Evolutionary conservation across 2,113 vertebrate species (phyloP).

Genomic region (Antennarius striatus): DNA sequence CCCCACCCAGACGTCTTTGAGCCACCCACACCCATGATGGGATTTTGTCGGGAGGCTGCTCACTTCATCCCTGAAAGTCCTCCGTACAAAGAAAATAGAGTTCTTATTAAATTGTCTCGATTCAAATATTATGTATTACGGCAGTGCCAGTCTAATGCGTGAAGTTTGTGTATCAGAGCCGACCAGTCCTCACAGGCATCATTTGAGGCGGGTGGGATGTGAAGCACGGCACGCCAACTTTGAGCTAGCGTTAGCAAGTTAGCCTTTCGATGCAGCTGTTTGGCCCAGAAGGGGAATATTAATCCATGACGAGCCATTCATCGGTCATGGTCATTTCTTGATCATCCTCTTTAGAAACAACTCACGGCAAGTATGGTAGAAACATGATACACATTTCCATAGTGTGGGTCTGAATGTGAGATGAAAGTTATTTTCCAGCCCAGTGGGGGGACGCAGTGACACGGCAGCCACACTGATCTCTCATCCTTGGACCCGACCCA

Average conservation of each 20-base stretch:
- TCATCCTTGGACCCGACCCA: slow-evolving; percentile 69
- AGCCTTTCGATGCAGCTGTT: slow-evolving; percentile 51
- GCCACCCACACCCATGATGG: slow-evolving; percentile 74
- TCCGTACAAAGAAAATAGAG: neutral
- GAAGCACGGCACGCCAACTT: slow-evolving; percentile 62
- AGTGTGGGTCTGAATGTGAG: neutral
- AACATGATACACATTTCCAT: neutral
- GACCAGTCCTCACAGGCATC: slow-evolving; percentile 22
- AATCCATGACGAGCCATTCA: neutral
- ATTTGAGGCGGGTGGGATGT: slow-evolving; percentile 27
- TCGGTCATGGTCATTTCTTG: too few relatives aligned
- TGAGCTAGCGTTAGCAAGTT: slow-evolving; percentile 65
- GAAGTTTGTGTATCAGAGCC: neutral
- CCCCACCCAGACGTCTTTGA: slow-evolving; percentile 58
- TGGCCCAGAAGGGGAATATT: slow-evolving; percentile 20
- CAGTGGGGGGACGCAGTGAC: slow-evolving; percentile 42
- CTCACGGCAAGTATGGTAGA: too few relatives aligned
- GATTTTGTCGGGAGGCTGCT: slow-evolving; percentile 43
- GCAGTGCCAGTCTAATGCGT: neutral
- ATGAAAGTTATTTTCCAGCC: slow-evolving; percentile 20
- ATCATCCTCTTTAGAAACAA: too few relatives aligned
- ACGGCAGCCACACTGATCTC: slow-evolving; percentile 42
- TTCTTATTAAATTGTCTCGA: rapidly evolving
- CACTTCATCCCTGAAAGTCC: slow-evolving; percentile 31
- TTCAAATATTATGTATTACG: rapidly evolving